Percentiles rank a stretch among this genome's conserved stretches.
Conservation (phyloP, 2,113 vertebrate genomes). For the Varanus salvator region DNA sequence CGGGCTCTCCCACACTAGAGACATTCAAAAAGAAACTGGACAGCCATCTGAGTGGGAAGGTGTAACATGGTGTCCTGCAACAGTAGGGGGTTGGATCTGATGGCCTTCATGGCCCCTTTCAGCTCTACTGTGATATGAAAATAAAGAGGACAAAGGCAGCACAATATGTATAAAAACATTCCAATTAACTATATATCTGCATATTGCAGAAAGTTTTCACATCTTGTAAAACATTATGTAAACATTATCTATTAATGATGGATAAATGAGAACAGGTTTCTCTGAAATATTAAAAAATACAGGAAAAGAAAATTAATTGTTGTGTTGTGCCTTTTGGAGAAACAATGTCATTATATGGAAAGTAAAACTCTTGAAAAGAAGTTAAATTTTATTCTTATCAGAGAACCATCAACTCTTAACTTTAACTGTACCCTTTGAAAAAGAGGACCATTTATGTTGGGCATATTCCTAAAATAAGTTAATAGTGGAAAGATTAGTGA, state of each 20-base stretch:
- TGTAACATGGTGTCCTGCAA: too few species aligned
- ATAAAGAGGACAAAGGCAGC: background rate
- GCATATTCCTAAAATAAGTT: background rate
- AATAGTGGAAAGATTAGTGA: background rate
- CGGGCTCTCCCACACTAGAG: too few species aligned
- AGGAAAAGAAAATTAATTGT: background rate
- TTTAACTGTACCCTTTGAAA: background rate
- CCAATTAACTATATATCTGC: background rate
- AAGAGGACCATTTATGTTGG: background rate
- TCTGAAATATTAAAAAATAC: background rate
- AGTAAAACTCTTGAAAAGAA: background rate
- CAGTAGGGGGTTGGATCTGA: too few species aligned
- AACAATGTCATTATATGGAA: background rate
- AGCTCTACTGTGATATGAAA: too few species aligned
- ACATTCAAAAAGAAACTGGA: too few species aligned
- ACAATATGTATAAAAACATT: background rate
- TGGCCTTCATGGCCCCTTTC: too few species aligned
- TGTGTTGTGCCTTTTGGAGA: background rate
- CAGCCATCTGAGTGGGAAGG: too few species aligned
- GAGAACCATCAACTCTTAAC: background rate
- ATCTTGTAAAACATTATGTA: background rate
- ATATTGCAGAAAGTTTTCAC: background rate
- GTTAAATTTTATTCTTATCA: background rate
- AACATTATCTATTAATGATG: background rate
- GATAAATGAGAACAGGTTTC: background rate